Evolutionary conservation across 2,797 vertebrate species (phyloP), one percentile per base, ranked within the genome.

Genomic region (Acrocephalus scirpaceus): DNA sequence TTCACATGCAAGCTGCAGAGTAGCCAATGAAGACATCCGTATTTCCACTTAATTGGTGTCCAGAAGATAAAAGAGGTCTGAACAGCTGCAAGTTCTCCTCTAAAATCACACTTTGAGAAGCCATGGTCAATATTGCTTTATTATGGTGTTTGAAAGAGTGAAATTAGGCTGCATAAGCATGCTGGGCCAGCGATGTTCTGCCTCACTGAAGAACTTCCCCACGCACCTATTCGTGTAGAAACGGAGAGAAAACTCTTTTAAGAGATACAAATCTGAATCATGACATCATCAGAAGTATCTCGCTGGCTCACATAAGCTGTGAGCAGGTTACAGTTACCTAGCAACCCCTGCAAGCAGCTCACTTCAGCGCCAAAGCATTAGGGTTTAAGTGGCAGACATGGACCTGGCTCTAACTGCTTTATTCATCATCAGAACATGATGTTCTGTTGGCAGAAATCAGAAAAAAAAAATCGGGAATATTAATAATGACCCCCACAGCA

Each of bases 241-340:
- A 83, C 0, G 0, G 53, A 88, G 60, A 75, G 51, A 90, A 94
- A 92, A 85, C 65, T 84, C 86, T 88, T 64, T 38, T 20, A 86
- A 58, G 70, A 83, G 54, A 81, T 22, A 77, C 7, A 5, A 82
- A 53, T 70, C 53, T 36, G 65, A 92, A 69, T 57, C 88, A 44
- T 90, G 90, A 83, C 91, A 92, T 94, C 95, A 95, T 45, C 87
- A 77, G 27, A 78, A 86, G 61, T 32, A 30, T 78, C 88, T 93
- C 1, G 0, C 54, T 70, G 2, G 21, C 76, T 94, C 18, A 2
- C 51, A 42, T 42, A 61, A 72, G n/a, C 91, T 42, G 32, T 6
- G 77, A 86, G 92, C 93, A 94, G 88, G 86, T 90, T 86, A 38
- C 4, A 10, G 96, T 97, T 94, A 88, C 96, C 92, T 96, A 97